A percentile compares a stretch with the other conserved stretches of the same genome.
These are phyloP conservation scores for Gryllus bimaculatus DNA, from an alignment of 1,140 invertebrate species.

Conservation along the genomic window DNA sequence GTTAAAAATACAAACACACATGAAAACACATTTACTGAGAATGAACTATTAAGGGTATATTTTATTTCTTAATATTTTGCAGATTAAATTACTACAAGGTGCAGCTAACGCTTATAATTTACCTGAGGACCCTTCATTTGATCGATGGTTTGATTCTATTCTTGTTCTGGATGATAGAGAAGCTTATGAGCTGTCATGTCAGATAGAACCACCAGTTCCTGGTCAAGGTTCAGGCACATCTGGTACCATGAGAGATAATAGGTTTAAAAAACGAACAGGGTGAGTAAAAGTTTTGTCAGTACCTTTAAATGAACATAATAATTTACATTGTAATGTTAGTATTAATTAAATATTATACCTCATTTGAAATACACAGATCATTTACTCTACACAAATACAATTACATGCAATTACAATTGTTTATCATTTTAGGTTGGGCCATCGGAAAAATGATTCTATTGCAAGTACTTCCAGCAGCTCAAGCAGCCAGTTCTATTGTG, in stretches of 20 bases:
- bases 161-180: conserved; percentile 82
- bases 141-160: conserved; percentile 87
- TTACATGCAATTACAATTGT: background rate
- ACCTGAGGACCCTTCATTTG: conserved; percentile 69
- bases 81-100: conserved; percentile 90
- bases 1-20: too few species aligned
- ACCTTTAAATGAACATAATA: too few species aligned
- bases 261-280: conserved; percentile 23
- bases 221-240: conserved; percentile 11
- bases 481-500: conserved; percentile 76
- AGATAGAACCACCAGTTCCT: conserved; percentile 65
- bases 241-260: conserved; percentile 15
- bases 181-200: conserved; percentile 81
- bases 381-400: too few species aligned
- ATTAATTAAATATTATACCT: too few species aligned
- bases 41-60: too few species aligned
- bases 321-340: too few species aligned
- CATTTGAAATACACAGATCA: too few species aligned
- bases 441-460: conserved; percentile 83
- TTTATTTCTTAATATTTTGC: conserved; percentile 15
- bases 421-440: conserved; percentile 37
- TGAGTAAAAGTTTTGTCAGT: conserved; percentile 11
- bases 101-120: conserved; percentile 96
- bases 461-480: conserved; percentile 80
- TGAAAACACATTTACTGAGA: too few species aligned